phyloP scores from a whole-genome alignment of 2,113 vertebrate species.

The Psilopsiagon aurifrons region DNA sequence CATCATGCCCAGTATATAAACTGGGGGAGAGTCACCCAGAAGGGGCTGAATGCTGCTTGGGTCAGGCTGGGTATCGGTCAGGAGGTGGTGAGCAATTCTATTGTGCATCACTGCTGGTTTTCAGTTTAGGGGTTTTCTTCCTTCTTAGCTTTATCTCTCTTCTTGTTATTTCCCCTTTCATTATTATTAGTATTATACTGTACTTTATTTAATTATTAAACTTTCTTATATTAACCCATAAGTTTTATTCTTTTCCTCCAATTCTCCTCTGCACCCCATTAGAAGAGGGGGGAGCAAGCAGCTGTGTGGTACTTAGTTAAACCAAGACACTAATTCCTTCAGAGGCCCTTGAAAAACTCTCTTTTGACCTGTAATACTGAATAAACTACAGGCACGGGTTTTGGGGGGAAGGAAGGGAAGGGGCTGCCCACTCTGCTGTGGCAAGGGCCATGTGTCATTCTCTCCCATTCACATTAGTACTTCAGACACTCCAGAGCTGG shows the following conservation, averaged over 20 bases:
- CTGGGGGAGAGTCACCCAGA: neutral
- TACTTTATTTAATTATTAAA: neutral
- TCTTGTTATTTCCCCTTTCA: neutral
- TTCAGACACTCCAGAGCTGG: neutral
- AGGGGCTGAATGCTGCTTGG: neutral
- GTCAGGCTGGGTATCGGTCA: neutral
- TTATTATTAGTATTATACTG: neutral
- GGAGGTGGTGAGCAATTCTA: neutral
- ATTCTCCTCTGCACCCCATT: neutral
- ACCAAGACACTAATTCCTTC: neutral
- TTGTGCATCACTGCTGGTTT: neutral
- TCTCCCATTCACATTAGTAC: neutral
- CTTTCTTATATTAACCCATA: neutral
- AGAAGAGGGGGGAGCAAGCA: neutral
- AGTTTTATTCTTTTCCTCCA: neutral
- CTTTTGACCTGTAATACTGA: neutral
- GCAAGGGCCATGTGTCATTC: neutral
- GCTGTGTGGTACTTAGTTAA: neutral
- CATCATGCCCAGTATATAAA: neutral
- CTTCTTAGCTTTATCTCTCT: neutral
- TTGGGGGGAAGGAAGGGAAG: neutral
- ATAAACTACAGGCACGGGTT: neutral
- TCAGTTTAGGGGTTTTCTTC: neutral
- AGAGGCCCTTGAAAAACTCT: neutral
- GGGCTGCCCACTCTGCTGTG: fast-evolving